phyloP scores from a whole-genome alignment of 1,140 invertebrate species.

The Microplitis mediator region DNA sequence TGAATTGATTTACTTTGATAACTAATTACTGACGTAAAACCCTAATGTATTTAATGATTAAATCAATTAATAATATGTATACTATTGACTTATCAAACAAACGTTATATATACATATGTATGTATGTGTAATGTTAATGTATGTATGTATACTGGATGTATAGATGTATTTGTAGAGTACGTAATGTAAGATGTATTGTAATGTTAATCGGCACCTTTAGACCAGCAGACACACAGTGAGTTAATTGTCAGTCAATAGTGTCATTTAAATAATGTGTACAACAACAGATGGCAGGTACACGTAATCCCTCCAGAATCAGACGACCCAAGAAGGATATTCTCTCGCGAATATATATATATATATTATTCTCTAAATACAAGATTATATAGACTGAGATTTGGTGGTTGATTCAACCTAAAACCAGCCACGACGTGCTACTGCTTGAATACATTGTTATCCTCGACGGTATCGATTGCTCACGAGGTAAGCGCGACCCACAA shows the following conservation, averaged over 20 bases:
- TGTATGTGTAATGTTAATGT: too few species aligned
- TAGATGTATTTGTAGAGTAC: too few species aligned
- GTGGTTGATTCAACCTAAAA: conserved; percentile 14
- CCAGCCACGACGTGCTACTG: background rate
- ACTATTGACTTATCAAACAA: too few species aligned
- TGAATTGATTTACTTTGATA: too few species aligned
- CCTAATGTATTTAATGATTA: too few species aligned
- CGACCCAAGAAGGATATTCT: background rate
- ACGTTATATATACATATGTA: too few species aligned
- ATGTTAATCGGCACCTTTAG: background rate
- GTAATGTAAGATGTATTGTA: too few species aligned
- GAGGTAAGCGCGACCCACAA: conserved; percentile 13
- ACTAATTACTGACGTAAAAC: too few species aligned
- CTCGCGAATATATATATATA: background rate
- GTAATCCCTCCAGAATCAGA: background rate
- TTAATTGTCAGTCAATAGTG: conserved; percentile 1
- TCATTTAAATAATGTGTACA: background rate
- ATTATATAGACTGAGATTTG: conserved; percentile 3
- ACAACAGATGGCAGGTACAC: background rate
- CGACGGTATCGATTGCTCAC: conserved; percentile 18
- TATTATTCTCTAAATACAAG: background rate
- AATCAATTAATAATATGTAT: too few species aligned
- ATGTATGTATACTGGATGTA: too few species aligned
- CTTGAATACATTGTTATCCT: conserved; percentile 28
- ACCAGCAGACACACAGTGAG: background rate